phyloP scores from a whole-genome alignment of 2,797 vertebrate species.

The Bradypodion pumilum region DNA sequence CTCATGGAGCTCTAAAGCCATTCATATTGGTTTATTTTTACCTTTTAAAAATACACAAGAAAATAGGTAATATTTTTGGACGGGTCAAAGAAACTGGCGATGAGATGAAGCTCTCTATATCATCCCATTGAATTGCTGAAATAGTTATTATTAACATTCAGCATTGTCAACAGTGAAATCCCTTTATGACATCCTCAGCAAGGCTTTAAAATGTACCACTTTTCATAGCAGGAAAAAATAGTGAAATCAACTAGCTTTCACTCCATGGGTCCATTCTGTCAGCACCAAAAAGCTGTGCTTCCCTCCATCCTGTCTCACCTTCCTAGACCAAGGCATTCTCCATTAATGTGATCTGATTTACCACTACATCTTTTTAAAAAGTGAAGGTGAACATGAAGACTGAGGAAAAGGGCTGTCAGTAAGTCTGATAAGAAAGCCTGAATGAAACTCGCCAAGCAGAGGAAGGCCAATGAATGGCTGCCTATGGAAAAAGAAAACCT shows the following conservation, averaged over 20 bases:
- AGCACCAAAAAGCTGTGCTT: slow-evolving; percentile 56
- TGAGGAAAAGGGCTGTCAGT: neutral
- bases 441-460: slow-evolving; percentile 40
- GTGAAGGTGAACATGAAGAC: slow-evolving; percentile 46
- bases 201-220: slow-evolving; percentile 52
- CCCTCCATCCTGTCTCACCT: neutral
- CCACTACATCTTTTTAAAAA: slow-evolving; percentile 56
- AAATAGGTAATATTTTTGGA: slow-evolving; percentile 31
- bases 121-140: slow-evolving; percentile 49
- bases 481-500: slow-evolving; percentile 35
- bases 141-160: slow-evolving; percentile 43
- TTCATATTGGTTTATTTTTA: slow-evolving; percentile 41
- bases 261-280: slow-evolving; percentile 60
- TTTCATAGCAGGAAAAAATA: slow-evolving; percentile 51
- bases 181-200: slow-evolving; percentile 26
- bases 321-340: slow-evolving; percentile 58
- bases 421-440: slow-evolving; percentile 51
- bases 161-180: slow-evolving; percentile 46
- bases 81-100: slow-evolving; percentile 4
- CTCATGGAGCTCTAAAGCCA: slow-evolving; percentile 43
- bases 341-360: slow-evolving; percentile 65
- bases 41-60: slow-evolving; percentile 26
- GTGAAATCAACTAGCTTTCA: slow-evolving; percentile 39
- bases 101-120: slow-evolving; percentile 24
- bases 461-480: slow-evolving; percentile 55